Evolutionary conservation across 2,888 invertebrate genomes (phyloP), one percentile per base, ranked within the genome.

Genomic region (Epinotia demarniana): DNA sequence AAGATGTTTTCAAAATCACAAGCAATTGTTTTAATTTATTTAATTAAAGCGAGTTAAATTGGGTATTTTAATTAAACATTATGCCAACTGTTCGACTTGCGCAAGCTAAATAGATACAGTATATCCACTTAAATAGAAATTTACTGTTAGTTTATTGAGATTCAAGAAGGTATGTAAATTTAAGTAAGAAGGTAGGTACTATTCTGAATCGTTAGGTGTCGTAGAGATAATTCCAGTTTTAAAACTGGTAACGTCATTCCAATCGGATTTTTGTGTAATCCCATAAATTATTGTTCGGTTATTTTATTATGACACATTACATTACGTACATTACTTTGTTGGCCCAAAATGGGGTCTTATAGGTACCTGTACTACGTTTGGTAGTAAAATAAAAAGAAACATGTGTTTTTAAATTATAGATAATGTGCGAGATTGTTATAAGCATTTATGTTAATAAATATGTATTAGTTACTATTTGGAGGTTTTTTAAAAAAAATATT

Each of bases 151-250:
- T 72, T 49, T 62, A 71, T 66, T 53, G 60, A 57, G n/a, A 58
- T 33, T 39, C 57, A 58, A 67, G 19, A 46, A 43, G 16, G n/a
- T 67, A 72, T 72, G 71, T 72, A 57, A 72, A 75, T 71, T 61
- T 61, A 61, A 67, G 61, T 72, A 62, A 46, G n/a, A n/a, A n/a
- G n/a, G n/a, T n/a, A n/a, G n/a, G 61, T 73, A 61, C 67, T 71
- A 72, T 18, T 61, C 67, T 75, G 61, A 72, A 75, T 72, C 61
- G 67, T 71, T 64, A 46, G 53, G 61, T 71, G 66, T 61, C 61
- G 57, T 72, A 46, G 46, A 75, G 67, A 62, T 75, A 33, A 74
- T 69, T 57, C 61, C 53, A 46, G 33, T 57, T 71, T 27, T 27
- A 27, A 27, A 27, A 27, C 23, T 27, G 64, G 64, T 66, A 55